Base-by-base conservation (phyloP, 2,888 invertebrate genomes). In the Mythimna loreyi region DNA sequence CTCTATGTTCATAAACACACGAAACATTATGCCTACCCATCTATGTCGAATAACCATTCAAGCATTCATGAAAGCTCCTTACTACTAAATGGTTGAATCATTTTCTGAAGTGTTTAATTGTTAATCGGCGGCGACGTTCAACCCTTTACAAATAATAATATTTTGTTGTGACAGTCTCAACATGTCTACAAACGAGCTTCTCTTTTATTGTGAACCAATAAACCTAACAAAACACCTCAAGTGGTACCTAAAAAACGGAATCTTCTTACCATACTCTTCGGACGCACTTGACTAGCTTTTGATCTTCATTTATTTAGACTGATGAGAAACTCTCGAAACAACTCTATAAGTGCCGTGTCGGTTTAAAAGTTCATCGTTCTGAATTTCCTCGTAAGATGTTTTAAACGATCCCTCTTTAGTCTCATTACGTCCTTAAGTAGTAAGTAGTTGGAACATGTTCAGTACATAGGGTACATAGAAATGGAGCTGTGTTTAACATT, bases 361-460 rank as follows among this genome's bases (percentile, higher is more conserved):
- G 62, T 76, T 74, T 56, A 74, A 62, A 78, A 79, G 43, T 73
- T 75, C 43, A 53, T 33, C 60, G 62, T 56, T 56, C 53, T 36
- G 21, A 60, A 62, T 60, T 75, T 66, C 23, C 33, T 57, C 47
- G 40, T 56, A 33, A 79, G 56, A 60, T 61, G 59, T 65, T 60
- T 59, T 52, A 78, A 73, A 72, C 43, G 53, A 55, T 49, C 33
- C 21, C 36, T 36, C 49, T 36, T 61, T 25, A 40, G 16, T 45
- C 43, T 73, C 33, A 60, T 62, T 62, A 53, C 23, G 25, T 58
- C 16, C 33, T 66, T 36, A 45, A 45, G 13, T 62, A n/a, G n/a
- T n/a, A n/a, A n/a, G 30, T 7, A 72, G 5, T 40, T 47, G 30
- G 25, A 55, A 33, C 19, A 75, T 16, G 25, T 67, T 40, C 30